These are phyloP conservation scores for Lepilemur ruficaudatus DNA, from an alignment of 2,797 vertebrate genomes.

Conservation along the genomic window DNA sequence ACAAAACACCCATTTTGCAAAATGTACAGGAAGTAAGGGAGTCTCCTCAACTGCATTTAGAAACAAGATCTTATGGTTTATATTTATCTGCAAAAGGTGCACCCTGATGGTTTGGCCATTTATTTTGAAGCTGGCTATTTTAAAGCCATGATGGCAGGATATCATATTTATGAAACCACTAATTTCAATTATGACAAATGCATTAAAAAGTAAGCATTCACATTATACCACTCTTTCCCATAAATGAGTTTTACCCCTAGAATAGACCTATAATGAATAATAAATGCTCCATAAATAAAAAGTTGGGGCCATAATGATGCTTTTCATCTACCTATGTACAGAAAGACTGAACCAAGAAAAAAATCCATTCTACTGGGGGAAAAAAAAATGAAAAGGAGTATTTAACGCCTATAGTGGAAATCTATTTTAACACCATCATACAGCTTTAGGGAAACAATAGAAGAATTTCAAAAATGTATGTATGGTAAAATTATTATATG, in stretches of 20 bases:
- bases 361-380: neutral
- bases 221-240: neutral
- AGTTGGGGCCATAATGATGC: neutral
- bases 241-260: slow-evolving; percentile 8
- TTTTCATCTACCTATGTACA: neutral
- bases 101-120: neutral
- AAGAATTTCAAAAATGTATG: neutral
- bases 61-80: slow-evolving; percentile 16
- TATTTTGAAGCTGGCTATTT: slow-evolving; percentile 11
- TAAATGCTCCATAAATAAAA: slow-evolving; percentile 30
- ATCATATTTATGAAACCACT: neutral
- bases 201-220: neutral
- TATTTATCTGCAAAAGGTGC: neutral
- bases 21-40: slow-evolving; percentile 35
- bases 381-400: neutral
- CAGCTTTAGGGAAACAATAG: slow-evolving; percentile 36
- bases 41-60: slow-evolving; percentile 15
- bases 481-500: neutral
- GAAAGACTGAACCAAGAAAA: neutral
- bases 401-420: neutral
- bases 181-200: slow-evolving; percentile 42
- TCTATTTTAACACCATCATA: neutral
- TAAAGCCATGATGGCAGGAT: neutral
- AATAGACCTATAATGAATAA: slow-evolving; percentile 23
- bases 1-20: slow-evolving; percentile 31